Percentiles rank a stretch among this genome's conserved stretches.
phyloP scores from a whole-genome alignment of 2,888 invertebrate species.

The Eristalis arbustorum region DNA sequence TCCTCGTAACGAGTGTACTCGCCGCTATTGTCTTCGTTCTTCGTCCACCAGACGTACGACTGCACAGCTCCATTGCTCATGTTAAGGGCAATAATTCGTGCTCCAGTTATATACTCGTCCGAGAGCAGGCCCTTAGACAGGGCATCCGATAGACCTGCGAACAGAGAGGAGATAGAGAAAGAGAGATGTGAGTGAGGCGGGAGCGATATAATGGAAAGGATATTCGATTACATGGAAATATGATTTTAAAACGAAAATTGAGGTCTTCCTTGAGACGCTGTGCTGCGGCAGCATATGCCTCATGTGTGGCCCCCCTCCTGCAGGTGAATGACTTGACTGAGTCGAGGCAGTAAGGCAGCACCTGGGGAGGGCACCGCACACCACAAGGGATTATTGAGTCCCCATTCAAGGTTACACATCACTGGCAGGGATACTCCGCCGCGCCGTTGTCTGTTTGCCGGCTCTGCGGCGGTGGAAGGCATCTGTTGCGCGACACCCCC shows the following conservation, averaged over 20 bases:
- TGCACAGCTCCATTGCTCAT: constrained; percentile 83
- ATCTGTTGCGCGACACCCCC: constrained; percentile 40
- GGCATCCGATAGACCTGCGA: constrained; percentile 86
- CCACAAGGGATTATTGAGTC: neutral
- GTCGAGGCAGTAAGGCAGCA: neutral
- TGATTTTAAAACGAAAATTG: constrained; percentile 17
- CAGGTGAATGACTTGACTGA: neutral
- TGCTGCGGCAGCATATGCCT: neutral
- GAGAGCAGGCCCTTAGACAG: constrained; percentile 87
- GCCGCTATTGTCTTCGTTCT: constrained; percentile 77
- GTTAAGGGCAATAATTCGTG: constrained; percentile 84
- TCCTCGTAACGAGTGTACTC: constrained; percentile 83
- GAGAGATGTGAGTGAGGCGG: neutral
- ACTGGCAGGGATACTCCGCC: neutral
- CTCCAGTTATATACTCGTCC: constrained; percentile 83
- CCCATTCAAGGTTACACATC: constrained; percentile 26
- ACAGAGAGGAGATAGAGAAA: constrained; percentile 10
- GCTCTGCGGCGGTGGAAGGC: constrained; percentile 3
- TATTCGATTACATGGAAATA: constrained; percentile 55
- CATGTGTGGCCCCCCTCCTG: neutral
- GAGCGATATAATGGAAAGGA: constrained; percentile 39
- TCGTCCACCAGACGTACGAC: constrained; percentile 84
- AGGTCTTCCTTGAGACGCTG: neutral
- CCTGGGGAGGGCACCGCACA: neutral
- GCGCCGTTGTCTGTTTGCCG: neutral